A percentile compares a stretch with the other conserved stretches of the same genome.
Conservation (phyloP, 2,888 invertebrate genomes). For the Frankliniella fusca region DNA sequence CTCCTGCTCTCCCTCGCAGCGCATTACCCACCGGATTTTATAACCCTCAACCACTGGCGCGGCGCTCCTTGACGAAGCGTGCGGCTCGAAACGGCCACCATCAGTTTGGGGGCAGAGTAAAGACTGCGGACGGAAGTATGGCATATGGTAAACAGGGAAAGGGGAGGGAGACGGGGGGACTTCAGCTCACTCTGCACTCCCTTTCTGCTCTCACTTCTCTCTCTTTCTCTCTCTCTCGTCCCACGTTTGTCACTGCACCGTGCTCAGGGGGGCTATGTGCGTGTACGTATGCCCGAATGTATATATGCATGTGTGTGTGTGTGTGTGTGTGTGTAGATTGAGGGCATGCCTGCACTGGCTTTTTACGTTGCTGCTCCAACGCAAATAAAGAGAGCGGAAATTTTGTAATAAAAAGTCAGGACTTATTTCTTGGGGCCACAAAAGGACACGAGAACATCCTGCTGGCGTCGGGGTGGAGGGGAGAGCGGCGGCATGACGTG, state of each 20-base stretch:
- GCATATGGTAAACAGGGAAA: background rate
- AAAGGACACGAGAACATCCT: slow-evolving; percentile 11
- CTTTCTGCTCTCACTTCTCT: background rate
- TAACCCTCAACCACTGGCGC: background rate
- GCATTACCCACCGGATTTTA: too few species aligned
- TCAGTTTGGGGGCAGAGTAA: background rate
- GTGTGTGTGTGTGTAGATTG: background rate
- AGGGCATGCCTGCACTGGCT: background rate
- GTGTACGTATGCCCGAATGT: too few species aligned
- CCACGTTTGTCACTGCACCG: background rate
- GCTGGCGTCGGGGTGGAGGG: background rate
- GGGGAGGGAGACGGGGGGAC: too few species aligned
- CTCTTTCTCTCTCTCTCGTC: background rate
- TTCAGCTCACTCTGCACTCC: too few species aligned
- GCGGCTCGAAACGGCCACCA: background rate
- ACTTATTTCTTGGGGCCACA: slow-evolving; percentile 19
- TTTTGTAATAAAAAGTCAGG: slow-evolving; percentile 12
- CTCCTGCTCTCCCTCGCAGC: background rate
- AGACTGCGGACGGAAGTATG: slow-evolving; percentile 16
- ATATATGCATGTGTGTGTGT: background rate
- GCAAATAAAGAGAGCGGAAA: slow-evolving; percentile 23
- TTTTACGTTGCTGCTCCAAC: slow-evolving; percentile 1
- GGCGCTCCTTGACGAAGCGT: background rate
- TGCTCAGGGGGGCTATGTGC: background rate
- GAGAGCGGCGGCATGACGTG: background rate